Evolutionary conservation across 2,113 vertebrate genomes (phyloP).

Genomic region (Gymnarchus niloticus): DNA sequence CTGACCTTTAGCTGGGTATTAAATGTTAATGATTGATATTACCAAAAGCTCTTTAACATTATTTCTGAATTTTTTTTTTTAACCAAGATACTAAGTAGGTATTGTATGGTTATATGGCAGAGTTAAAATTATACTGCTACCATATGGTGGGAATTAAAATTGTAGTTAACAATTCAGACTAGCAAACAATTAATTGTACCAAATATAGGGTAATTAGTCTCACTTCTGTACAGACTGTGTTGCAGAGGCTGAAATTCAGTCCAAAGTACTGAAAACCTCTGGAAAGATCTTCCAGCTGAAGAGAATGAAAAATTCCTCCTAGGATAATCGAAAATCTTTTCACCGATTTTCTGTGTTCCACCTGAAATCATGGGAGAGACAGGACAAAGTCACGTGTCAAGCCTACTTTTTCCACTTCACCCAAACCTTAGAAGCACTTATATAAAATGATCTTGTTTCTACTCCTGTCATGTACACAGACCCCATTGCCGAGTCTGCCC

Average conservation of each 20-base stretch:
- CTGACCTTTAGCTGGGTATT: neutral
- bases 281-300: too few relatives aligned
- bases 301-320: too few relatives aligned
- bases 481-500: too few relatives aligned
- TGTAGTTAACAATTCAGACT: neutral
- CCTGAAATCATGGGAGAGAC: too few relatives aligned
- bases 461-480: too few relatives aligned
- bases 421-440: too few relatives aligned
- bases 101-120: neutral
- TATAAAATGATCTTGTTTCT: too few relatives aligned
- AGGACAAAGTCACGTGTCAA: too few relatives aligned
- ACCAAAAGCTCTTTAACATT: neutral
- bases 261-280: too few relatives aligned
- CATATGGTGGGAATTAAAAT: neutral
- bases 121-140: conserved; percentile 1
- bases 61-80: neutral
- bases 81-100: neutral
- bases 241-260: neutral
- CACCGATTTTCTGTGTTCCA: too few relatives aligned
- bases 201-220: neutral
- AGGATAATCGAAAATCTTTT: too few relatives aligned
- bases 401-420: too few relatives aligned
- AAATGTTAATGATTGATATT: neutral
- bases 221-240: neutral
- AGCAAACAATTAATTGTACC: neutral